Base-by-base conservation (phyloP, 2,888 invertebrate species). In the Marronus borbonicus region DNA sequence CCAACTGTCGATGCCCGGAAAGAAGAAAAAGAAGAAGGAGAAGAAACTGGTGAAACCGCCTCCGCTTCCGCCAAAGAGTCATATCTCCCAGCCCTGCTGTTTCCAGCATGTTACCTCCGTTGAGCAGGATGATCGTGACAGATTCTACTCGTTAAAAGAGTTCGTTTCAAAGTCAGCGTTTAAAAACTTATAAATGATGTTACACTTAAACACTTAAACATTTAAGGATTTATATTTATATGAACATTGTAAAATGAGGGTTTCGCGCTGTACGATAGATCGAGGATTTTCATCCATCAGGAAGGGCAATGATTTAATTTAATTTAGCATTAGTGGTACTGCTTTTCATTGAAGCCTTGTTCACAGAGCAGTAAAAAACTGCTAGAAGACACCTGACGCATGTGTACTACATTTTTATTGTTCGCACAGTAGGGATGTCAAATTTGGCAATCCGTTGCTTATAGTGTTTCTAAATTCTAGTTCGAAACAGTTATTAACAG, bases 21-120 rank as follows among this genome's bases (percentile, higher is more conserved):
- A 84, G 76, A 91, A 90, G 84, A 91, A 90, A 84, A 91, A 91
- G 88, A 89, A 92, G 89, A 90, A 92, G 87, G 88, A 89, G 78
- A 87, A 87, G 82, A 91, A 91, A 81, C 86, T 89, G 10, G 88
- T 88, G 4, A 92, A 93, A 86, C 90, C 91, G 65, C 89, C 90
- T 3, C 91, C 92, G 62, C 88, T 94, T 79, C 95, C 95, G 24
- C 92, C 93, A 69, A 96, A 96, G 87, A 92, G 92, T 79, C 94
- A 95, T 87, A 96, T 96, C 82, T 95, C 95, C 66, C 93, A 93
- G 86, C 96, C 96, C 0, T 96, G 95, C 86, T 95, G 95, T 86
- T 96, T 96, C 88, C 94, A 94, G 83, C 96, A 96, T 87, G 93
- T 96, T 81, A 95, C 95, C 72, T 94, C 93, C 83, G 93, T 96